Base-by-base conservation (phyloP, 2,797 vertebrate species). In the Aulostomus chinensis region DNA sequence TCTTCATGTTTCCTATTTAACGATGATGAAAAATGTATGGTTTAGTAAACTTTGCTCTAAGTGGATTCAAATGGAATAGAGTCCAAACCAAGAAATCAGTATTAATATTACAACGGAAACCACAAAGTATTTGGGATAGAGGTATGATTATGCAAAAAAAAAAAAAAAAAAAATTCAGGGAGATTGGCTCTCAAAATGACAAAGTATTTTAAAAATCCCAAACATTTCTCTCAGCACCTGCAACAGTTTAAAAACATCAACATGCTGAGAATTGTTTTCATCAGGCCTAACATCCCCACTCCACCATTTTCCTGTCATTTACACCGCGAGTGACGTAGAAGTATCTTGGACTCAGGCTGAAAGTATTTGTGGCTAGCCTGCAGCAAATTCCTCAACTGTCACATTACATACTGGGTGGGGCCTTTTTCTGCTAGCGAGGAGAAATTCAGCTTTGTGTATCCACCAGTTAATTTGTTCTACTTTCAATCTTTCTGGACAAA, bases 281-380 rank as follows among this genome's bases (percentile, higher is more conserved):
- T 12, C 42, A 25, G 10, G 49, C 10, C 39, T 38, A 21, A 43
- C 8, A 62, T 15, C 43, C 22, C 52, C 9, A 6, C 38, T 57
- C 20, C 30, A 34, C 46, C 55, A 42, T 75, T 63, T 73, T 58
- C 65, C 24, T 57, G 47, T 63, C 50, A 69, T 33, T 71, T 64
- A 72, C 61, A 53, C 71, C 67, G 18, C 46, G 29, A 52, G 62
- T 84, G 74, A 78, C 42, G 52, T 79, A 55, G 55, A 41, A 73
- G 58, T 41, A 69, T 77, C 59, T 64, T 29, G 9, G 69, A 73
- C 58, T 88, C 64, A 83, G 58, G 60, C 82, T 74, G 53, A 68
- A 89, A 86, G 82, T 77, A 90, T 91, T 80, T 86, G 78, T 68
- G 60, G 74, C 68, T 76, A 65, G 82, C 90, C 81, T 75, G 80